phyloP scores from a whole-genome alignment of 2,888 invertebrate species.

The Hemicrepidius hirtus region DNA sequence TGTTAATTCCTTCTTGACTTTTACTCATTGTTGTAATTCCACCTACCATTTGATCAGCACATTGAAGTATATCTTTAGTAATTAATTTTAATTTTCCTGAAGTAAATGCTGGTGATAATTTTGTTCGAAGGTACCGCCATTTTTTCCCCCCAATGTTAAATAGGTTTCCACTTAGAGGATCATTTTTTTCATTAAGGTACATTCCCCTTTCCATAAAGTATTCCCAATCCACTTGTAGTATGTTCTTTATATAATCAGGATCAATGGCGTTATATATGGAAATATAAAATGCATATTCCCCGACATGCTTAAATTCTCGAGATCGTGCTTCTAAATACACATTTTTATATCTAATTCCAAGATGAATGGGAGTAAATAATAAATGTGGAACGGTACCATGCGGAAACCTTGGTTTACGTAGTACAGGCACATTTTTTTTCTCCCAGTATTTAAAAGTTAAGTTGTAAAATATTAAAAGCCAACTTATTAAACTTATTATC shows the following conservation, averaged over 20 bases:
- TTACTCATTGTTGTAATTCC: constrained; percentile 9
- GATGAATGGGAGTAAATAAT: neutral
- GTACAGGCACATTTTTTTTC: constrained; percentile 20
- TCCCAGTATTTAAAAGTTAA: constrained; percentile 32
- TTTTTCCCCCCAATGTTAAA: constrained; percentile 74
- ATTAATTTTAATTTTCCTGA: constrained; percentile 78
- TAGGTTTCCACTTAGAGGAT: constrained; percentile 76
- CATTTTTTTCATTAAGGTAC: constrained; percentile 73
- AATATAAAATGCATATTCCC: constrained; percentile 15
- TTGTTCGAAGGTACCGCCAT: constrained; percentile 78
- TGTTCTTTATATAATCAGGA: constrained; percentile 59
- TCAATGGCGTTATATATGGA: constrained; percentile 40
- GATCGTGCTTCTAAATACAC: constrained; percentile 29
- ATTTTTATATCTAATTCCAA: constrained; percentile 3
- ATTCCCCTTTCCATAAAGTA: constrained; percentile 75
- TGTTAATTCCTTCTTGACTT: constrained; percentile 2
- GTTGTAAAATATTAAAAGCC: no score
- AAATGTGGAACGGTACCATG: neutral
- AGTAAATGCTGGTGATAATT: constrained; percentile 79
- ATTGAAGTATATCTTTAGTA: constrained; percentile 68
- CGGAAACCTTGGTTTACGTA: neutral
- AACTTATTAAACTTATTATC: no score
- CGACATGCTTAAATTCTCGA: constrained; percentile 39
- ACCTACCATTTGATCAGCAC: constrained; percentile 39
- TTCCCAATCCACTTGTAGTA: constrained; percentile 76